These are phyloP conservation scores for Phlogophora meticulosa DNA, from an alignment of 2,888 invertebrate species.

Conservation along the genomic window DNA sequence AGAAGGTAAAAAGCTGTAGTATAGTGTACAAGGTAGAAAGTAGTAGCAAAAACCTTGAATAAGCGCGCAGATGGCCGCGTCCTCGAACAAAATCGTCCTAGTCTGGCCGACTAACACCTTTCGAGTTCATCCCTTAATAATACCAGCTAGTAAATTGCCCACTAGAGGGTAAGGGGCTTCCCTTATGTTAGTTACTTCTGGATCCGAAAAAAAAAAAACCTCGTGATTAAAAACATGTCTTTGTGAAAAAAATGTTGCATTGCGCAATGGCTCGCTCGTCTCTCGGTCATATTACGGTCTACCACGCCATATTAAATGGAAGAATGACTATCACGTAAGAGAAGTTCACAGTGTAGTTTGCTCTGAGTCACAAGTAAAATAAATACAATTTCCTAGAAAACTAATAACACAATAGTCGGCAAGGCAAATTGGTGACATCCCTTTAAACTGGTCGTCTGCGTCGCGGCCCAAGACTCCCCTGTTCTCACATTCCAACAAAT, in stretches of 20 bases:
- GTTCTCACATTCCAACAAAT: conserved; percentile 12
- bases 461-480: not conserved
- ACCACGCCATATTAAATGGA: too few species aligned
- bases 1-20: conserved; percentile 46
- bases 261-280: too few species aligned
- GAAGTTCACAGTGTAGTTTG: not conserved
- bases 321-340: too few species aligned
- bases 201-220: too few species aligned
- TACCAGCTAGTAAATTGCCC: too few species aligned
- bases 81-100: not conserved
- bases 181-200: too few species aligned
- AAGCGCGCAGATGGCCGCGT: conserved; percentile 7
- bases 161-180: too few species aligned
- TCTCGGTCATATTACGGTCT: too few species aligned
- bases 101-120: not conserved
- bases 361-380: not conserved
- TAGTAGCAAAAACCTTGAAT: conserved; percentile 6
- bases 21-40: too few species aligned
- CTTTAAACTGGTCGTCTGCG: conserved; percentile 23
- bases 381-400: not conserved
- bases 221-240: too few species aligned
- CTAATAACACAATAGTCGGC: not conserved
- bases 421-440: conserved; percentile 15
- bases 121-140: not conserved
- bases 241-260: too few species aligned